Percentiles rank a stretch among this genome's conserved stretches.
These are phyloP conservation scores for Phymastichus coffea DNA, from an alignment of 1,140 invertebrate genomes.

Conservation along the genomic window DNA sequence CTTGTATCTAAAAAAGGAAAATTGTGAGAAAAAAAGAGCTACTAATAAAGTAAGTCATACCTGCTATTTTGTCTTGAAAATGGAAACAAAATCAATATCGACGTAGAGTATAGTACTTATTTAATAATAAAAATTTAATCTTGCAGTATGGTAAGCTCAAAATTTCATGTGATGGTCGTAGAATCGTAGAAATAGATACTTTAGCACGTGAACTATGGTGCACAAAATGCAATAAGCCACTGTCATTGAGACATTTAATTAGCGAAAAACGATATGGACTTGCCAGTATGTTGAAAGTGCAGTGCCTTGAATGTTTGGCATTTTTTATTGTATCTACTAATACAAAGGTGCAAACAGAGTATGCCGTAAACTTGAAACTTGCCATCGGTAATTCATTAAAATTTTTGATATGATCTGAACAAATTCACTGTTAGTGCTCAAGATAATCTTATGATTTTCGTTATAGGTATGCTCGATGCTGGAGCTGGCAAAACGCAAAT, in stretches of 20 bases:
- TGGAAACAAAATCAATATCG: too few relatives aligned
- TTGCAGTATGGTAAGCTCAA: too few relatives aligned
- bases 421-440: neutral
- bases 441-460: neutral
- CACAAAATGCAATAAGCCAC: neutral
- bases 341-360: neutral
- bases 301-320: neutral
- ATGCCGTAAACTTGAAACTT: neutral
- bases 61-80: too few relatives aligned
- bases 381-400: neutral
- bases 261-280: neutral
- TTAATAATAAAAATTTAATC: too few relatives aligned
- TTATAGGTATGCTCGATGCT: neutral
- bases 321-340: neutral
- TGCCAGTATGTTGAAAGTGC: neutral
- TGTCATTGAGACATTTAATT: neutral
- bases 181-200: neutral
- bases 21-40: too few relatives aligned
- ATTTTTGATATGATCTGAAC: neutral
- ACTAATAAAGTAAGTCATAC: too few relatives aligned
- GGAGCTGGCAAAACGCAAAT: neutral
- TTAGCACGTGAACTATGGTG: neutral
- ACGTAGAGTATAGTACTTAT: too few relatives aligned
- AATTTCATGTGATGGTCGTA: neutral
- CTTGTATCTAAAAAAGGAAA: too few relatives aligned